phyloP scores from a whole-genome alignment of 2,888 invertebrate genomes.

The Siphlonurus alternatus region DNA sequence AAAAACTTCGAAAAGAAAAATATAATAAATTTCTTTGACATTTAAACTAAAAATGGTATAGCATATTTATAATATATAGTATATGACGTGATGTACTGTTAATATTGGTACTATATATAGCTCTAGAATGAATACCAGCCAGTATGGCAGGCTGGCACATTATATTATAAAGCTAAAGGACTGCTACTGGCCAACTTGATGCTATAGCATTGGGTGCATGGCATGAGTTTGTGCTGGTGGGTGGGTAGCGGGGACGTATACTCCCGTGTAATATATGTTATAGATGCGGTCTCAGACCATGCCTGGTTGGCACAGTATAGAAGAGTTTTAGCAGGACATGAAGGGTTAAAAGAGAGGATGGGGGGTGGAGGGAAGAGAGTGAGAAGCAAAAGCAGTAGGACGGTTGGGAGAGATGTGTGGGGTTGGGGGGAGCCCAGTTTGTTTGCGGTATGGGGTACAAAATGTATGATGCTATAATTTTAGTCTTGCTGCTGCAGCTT shows the following conservation, averaged over 20 bases:
- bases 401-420: no score
- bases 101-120: neutral
- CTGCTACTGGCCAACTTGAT: no score
- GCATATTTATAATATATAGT: neutral
- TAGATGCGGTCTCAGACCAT: neutral
- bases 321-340: neutral
- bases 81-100: neutral
- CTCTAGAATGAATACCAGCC: no score
- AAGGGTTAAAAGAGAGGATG: neutral
- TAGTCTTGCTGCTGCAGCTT: neutral
- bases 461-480: conserved; percentile 3
- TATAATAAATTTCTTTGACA: no score
- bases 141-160: neutral
- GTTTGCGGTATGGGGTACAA: conserved; percentile 2
- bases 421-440: neutral
- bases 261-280: neutral
- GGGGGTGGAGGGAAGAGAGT: neutral
- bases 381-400: neutral
- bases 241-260: neutral
- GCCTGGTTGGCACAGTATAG: neutral
- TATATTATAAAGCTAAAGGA: no score
- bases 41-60: neutral
- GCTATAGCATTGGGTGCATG: no score
- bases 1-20: no score
- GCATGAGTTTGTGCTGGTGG: no score